phyloP scores from a whole-genome alignment of 2,113 vertebrate species.

The Carassius carassius region DNA sequence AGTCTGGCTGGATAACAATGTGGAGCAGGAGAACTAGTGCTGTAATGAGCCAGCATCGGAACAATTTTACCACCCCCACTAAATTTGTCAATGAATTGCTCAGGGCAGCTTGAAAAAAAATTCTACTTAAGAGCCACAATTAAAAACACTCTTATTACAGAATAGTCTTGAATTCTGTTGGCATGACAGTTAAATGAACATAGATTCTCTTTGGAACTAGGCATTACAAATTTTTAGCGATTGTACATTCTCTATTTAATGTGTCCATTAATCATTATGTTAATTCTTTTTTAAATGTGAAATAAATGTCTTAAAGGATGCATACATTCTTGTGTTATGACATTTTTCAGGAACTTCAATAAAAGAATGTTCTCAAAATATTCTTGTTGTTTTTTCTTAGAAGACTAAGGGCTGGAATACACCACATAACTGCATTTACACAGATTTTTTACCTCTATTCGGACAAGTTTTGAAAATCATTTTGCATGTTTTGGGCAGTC shows the following conservation, averaged over 20 bases:
- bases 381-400: neutral
- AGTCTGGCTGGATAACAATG: conserved; percentile 74
- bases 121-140: neutral
- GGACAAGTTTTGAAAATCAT: neutral
- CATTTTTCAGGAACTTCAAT: neutral
- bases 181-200: neutral
- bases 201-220: neutral
- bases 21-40: conserved; percentile 4
- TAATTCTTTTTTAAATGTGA: conserved; percentile 6
- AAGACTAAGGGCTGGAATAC: neutral
- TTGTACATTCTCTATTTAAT: conserved; percentile 36
- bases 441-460: neutral
- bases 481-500: neutral
- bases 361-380: neutral
- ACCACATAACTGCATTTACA: neutral
- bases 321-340: neutral
- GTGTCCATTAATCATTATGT: neutral
- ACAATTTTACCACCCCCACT: neutral
- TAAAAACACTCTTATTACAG: neutral
- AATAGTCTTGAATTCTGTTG: neutral
- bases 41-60: neutral
- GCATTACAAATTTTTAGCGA: neutral
- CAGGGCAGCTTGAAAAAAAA: conserved; percentile 1
- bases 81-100: conserved; percentile 17
- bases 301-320: neutral